phyloP scores from a whole-genome alignment of 2,797 vertebrate species.

The Tragelaphus eurycerus region DNA sequence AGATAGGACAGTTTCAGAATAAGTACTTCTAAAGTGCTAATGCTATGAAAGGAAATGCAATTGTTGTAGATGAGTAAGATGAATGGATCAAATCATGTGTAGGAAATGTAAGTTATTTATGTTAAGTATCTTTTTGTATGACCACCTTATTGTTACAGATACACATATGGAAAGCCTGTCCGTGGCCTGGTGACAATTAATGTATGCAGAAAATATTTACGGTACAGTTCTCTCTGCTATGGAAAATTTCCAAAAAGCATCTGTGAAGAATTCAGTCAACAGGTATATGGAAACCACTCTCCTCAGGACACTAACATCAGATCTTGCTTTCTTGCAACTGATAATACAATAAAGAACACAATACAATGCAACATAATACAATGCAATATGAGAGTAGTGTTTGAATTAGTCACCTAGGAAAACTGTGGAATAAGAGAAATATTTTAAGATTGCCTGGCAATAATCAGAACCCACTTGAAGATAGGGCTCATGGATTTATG shows the following conservation, averaged over 20 bases:
- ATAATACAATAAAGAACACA: not conserved
- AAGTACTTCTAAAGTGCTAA: not conserved
- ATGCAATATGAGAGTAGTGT: not conserved
- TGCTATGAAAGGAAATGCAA: not conserved
- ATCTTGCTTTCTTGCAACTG: not conserved
- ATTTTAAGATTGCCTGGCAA: not conserved
- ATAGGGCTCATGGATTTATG: not conserved
- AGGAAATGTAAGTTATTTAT: not conserved
- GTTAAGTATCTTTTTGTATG: not conserved
- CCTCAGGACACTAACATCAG: not conserved
- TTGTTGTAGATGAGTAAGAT: not conserved
- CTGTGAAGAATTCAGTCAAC: constrained; percentile 81
- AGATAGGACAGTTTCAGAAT: not conserved
- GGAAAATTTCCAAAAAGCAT: constrained; percentile 6
- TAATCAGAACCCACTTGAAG: not conserved
- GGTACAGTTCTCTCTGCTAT: rapidly evolving
- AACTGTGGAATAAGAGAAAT: not conserved
- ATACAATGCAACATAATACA: not conserved
- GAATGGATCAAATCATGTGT: not conserved
- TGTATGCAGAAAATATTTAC: constrained; percentile 73
- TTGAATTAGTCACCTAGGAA: not conserved
- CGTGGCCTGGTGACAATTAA: constrained; percentile 72
- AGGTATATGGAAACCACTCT: constrained; percentile 66
- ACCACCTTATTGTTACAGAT: constrained; percentile 68
- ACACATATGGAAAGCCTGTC: constrained; percentile 84